Conservation (phyloP, 2,888 invertebrate genomes). For the Gortyna flavago region DNA sequence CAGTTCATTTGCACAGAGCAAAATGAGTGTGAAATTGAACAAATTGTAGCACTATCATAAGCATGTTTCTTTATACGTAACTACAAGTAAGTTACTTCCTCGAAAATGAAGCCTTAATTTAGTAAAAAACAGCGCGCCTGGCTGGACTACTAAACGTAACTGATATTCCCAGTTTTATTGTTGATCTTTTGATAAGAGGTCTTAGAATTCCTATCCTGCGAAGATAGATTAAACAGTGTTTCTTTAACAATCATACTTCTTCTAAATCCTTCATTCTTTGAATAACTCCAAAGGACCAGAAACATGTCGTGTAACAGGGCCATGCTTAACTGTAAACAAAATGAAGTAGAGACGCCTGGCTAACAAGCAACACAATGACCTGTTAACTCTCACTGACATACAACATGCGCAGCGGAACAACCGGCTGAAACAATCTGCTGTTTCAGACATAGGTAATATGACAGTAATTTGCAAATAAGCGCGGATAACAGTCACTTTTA, state of each 20-base stretch:
- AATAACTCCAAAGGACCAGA: not conserved
- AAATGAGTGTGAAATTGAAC: not conserved
- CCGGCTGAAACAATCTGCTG: conserved; percentile 5
- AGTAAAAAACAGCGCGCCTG: not conserved
- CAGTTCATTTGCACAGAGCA: not conserved
- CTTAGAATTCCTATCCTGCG: not conserved
- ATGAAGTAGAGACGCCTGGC: not conserved
- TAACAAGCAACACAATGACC: conserved; percentile 43
- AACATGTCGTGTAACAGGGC: conserved; percentile 14
- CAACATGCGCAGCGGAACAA: not conserved
- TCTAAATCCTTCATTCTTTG: not conserved
- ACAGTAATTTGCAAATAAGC: not conserved
- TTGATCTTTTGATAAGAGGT: not conserved
- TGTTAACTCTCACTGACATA: conserved; percentile 24
- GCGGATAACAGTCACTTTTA: not conserved
- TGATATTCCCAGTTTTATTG: not conserved
- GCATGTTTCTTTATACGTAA: not conserved
- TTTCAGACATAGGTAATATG: conserved; percentile 8
- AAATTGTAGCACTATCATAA: not conserved
- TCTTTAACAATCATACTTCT: not conserved
- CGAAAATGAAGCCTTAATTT: not conserved
- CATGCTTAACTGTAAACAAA: conserved; percentile 14
- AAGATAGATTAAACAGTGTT: not conserved
- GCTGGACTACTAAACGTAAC: too few species aligned
- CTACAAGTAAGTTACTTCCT: not conserved